phyloP scores from a whole-genome alignment of 1,140 invertebrate genomes.

The Paraescarpia echinospica region DNA sequence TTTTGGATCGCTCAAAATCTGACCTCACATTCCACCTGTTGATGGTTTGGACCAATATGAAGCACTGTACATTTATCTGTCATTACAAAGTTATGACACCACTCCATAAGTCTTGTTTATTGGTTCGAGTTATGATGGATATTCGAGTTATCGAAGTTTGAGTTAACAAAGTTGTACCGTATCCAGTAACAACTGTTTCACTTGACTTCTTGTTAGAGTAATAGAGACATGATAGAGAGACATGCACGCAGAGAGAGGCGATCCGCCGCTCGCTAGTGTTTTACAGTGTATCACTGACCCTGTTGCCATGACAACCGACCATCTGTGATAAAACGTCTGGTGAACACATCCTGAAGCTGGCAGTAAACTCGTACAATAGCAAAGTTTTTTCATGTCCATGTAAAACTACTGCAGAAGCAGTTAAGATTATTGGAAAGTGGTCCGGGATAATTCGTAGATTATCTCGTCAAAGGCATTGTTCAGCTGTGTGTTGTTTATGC shows the following conservation, averaged over 20 bases:
- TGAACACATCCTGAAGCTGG: not conserved
- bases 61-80: too few relatives aligned
- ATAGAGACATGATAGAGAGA: not conserved
- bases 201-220: not conserved
- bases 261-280: not conserved
- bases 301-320: not conserved
- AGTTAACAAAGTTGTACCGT: not conserved
- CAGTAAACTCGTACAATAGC: not conserved
- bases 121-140: not conserved
- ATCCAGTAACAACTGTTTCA: not conserved
- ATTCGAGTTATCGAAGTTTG: not conserved
- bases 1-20: too few relatives aligned
- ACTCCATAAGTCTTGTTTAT: too few relatives aligned
- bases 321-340: not conserved
- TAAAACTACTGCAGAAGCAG: not conserved
- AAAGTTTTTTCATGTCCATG: not conserved
- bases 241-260: not conserved
- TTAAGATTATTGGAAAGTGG: not conserved
- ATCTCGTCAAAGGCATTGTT: not conserved
- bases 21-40: too few relatives aligned
- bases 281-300: not conserved
- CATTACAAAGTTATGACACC: too few relatives aligned
- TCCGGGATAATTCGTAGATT: not conserved
- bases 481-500: not conserved
- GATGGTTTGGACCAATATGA: too few relatives aligned